Conservation (phyloP, 2,888 invertebrate genomes). For the Melieria omissa region DNA sequence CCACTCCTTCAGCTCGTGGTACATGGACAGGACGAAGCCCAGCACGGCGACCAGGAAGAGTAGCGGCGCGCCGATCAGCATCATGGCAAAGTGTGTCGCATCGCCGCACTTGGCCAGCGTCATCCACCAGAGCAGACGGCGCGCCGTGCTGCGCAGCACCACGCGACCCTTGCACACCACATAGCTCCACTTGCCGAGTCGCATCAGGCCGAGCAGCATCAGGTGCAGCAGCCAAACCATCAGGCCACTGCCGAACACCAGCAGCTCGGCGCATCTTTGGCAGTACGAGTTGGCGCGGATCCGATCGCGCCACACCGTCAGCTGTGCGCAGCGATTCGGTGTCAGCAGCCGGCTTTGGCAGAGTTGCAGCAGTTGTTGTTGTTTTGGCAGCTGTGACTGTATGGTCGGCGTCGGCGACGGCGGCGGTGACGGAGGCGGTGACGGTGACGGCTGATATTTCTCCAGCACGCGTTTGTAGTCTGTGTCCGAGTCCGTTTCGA, state of each 20-base stretch:
- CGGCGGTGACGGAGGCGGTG: slow-evolving; percentile 11
- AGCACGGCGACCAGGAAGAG: slow-evolving; percentile 50
- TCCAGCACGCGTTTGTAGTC: slow-evolving; percentile 43
- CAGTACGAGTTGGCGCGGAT: slow-evolving; percentile 31
- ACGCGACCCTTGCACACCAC: slow-evolving; percentile 47
- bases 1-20: slow-evolving; percentile 37
- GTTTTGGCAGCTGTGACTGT: slow-evolving; percentile 12
- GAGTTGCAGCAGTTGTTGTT: slow-evolving; percentile 25
- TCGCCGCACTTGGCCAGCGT: slow-evolving; percentile 55
- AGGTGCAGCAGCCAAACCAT: slow-evolving; percentile 15
- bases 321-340: slow-evolving; percentile 23
- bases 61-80: slow-evolving; percentile 49
- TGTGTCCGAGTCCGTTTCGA: slow-evolving; percentile 56
- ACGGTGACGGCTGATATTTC: slow-evolving; percentile 12
- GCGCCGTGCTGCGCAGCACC: slow-evolving; percentile 47
- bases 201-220: neutral
- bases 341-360: slow-evolving; percentile 22
- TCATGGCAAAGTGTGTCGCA: slow-evolving; percentile 45
- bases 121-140: slow-evolving; percentile 56
- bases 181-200: slow-evolving; percentile 27
- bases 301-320: slow-evolving; percentile 18
- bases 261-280: slow-evolving; percentile 29
- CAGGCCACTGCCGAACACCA: neutral
- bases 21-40: slow-evolving; percentile 49
- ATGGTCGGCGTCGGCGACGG: neutral